Evolutionary conservation across 2,113 vertebrate species (phyloP).

Genomic region (Stigmatopora argus): DNA sequence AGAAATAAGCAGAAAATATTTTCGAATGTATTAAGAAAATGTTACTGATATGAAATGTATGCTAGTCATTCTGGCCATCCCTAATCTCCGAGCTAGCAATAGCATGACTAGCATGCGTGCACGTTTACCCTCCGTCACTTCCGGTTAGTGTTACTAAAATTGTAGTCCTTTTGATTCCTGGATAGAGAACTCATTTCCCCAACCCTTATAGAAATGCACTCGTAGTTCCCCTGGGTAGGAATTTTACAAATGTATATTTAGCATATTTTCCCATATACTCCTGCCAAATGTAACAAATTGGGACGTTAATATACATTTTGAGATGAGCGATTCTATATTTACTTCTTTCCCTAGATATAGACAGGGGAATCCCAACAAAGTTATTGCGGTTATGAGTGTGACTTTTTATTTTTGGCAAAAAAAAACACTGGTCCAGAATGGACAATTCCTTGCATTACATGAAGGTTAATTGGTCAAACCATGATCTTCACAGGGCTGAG

Average conservation of each 20-base stretch:
- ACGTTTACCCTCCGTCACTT: background rate
- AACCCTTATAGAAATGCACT: too few species aligned
- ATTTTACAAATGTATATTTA: too few species aligned
- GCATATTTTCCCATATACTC: too few species aligned
- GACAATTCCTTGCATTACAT: constrained; percentile 3
- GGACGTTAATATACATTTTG: too few species aligned
- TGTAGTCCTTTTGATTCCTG: too few species aligned
- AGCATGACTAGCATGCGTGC: background rate
- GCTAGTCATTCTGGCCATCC: background rate
- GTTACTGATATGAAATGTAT: background rate
- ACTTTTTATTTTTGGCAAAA: background rate
- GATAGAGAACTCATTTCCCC: too few species aligned
- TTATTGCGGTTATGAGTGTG: too few species aligned
- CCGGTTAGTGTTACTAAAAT: background rate
- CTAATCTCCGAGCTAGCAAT: background rate
- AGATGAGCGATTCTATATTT: too few species aligned
- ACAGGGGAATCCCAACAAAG: too few species aligned
- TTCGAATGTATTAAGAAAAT: background rate
- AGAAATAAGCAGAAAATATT: background rate
- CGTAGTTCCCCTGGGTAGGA: too few species aligned
- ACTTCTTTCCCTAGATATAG: too few species aligned
- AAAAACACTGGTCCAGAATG: background rate
- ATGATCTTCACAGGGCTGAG: constrained; percentile 51
- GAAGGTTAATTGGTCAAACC: constrained; percentile 38
- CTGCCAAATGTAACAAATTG: too few species aligned